These are phyloP conservation scores for Apamea crenata DNA, from an alignment of 2,888 invertebrate species.

Conservation along the genomic window DNA sequence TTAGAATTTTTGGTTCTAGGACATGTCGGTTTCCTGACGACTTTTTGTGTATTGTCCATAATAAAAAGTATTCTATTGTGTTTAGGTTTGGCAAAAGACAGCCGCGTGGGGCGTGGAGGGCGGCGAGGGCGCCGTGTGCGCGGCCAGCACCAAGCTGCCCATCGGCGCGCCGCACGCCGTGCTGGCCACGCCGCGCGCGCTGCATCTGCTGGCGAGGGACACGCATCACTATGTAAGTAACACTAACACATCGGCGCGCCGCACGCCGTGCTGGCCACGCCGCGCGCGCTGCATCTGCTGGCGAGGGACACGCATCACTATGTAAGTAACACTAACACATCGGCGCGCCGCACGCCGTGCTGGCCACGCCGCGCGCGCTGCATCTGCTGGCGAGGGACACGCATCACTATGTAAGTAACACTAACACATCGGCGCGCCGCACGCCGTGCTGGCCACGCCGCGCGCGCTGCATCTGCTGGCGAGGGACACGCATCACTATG, in stretches of 20 bases:
- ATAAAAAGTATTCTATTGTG: not conserved
- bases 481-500: conserved; percentile 78
- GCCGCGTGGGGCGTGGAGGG: conserved; percentile 77
- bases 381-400: conserved; percentile 77
- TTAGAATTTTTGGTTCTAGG: no score
- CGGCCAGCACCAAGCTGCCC: conserved; percentile 66
- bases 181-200: conserved; percentile 70
- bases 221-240: conserved; percentile 78
- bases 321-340: conserved; percentile 68
- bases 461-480: conserved; percentile 75
- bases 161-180: conserved; percentile 70
- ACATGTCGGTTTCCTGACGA: not conserved
- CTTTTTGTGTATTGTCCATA: not conserved
- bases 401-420: conserved; percentile 77
- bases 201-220: conserved; percentile 77
- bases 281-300: conserved; percentile 74
- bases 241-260: conserved; percentile 56
- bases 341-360: conserved; percentile 71
- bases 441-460: conserved; percentile 73
- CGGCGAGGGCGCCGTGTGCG: conserved; percentile 65
- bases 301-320: conserved; percentile 77
- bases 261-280: conserved; percentile 73
- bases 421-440: conserved; percentile 61
- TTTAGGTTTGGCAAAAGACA: conserved; percentile 82
- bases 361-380: conserved; percentile 72